Conservation (phyloP, 2,113 vertebrate species). For the Tragelaphus scriptus region DNA sequence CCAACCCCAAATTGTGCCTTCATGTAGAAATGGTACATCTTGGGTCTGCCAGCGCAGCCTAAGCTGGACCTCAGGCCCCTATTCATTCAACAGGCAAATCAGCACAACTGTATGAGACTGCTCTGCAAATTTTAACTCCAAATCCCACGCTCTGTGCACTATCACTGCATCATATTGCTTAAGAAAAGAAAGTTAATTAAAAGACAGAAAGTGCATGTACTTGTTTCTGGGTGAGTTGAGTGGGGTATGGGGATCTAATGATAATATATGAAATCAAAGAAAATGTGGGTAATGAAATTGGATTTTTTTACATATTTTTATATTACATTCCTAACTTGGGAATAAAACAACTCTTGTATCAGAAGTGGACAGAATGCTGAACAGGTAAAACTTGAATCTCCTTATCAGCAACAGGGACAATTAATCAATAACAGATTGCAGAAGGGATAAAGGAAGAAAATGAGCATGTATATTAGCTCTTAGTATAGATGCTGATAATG, state of each 20-base stretch:
- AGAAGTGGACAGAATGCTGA: not conserved
- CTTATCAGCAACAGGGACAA: not conserved
- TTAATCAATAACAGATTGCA: not conserved
- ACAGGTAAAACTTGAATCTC: not conserved
- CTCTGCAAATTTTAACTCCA: not conserved
- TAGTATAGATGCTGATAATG: not conserved
- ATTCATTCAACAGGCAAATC: not conserved
- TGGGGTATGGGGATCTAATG: rapidly evolving
- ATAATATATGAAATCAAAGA: not conserved
- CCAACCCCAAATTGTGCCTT: not conserved
- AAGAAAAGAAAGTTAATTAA: not conserved
- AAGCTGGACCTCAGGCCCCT: not conserved
- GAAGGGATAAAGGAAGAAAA: not conserved
- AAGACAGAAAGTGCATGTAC: not conserved
- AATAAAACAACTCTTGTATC: not conserved
- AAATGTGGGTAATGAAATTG: not conserved
- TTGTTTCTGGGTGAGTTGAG: not conserved
- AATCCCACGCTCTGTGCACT: not conserved
- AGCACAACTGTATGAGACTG: not conserved
- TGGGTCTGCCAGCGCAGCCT: not conserved
- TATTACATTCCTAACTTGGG: not conserved
- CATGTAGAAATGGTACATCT: not conserved
- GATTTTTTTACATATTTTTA: not conserved
- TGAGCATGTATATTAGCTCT: rapidly evolving
- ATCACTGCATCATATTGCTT: not conserved